Conservation (phyloP, 2,888 invertebrate species). For the Synanthedon vespiformis region DNA sequence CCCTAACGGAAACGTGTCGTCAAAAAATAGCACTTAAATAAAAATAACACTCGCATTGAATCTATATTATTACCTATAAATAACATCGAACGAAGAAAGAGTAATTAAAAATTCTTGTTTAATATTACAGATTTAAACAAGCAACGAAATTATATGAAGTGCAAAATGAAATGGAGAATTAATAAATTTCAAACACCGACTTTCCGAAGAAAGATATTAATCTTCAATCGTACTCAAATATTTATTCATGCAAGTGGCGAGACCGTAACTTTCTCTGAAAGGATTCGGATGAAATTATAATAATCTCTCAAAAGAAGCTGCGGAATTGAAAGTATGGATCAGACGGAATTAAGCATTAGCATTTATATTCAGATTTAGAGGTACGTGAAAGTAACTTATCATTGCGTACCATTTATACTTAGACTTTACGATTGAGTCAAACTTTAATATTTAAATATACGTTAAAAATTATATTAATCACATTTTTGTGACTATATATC, state of each 20-base stretch:
- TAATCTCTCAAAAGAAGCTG: conserved; percentile 54
- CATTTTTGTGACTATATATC: too few species aligned
- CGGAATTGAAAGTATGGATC: conserved; percentile 59
- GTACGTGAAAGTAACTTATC: conserved; percentile 21
- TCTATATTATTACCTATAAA: too few species aligned
- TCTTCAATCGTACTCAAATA: conserved; percentile 25
- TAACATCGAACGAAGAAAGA: too few species aligned
- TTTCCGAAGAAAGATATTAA: conserved; percentile 1
- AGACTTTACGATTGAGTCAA: not conserved
- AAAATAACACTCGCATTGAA: too few species aligned
- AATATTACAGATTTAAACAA: too few species aligned
- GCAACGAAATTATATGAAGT: too few species aligned
- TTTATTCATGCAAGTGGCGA: conserved; percentile 43
- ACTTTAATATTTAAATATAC: too few species aligned
- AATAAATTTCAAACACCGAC: not conserved
- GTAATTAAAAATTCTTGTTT: too few species aligned
- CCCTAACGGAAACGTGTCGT: too few species aligned
- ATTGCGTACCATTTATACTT: conserved; percentile 29
- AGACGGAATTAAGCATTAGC: conserved; percentile 42
- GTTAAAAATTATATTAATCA: too few species aligned
- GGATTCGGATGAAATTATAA: conserved; percentile 59
- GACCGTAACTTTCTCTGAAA: conserved; percentile 42
- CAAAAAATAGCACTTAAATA: too few species aligned
- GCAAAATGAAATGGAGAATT: not conserved
- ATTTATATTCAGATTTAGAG: conserved; percentile 44